phyloP scores from a whole-genome alignment of 2,888 invertebrate genomes.

The Dascillus cervinus region DNA sequence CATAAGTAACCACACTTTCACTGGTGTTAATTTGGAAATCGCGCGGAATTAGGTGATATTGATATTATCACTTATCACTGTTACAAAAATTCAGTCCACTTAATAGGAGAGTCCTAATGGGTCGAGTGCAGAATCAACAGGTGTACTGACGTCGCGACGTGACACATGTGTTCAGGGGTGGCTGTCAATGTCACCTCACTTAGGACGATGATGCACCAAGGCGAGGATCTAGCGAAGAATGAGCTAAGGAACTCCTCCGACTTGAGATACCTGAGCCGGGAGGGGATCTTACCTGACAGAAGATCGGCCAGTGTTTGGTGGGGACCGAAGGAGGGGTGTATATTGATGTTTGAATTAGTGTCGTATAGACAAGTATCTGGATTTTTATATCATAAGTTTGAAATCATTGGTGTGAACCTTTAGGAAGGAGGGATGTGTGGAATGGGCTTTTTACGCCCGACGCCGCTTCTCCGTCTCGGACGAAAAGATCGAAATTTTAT shows the following conservation, averaged over 20 bases:
- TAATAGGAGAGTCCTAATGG: conserved; percentile 17
- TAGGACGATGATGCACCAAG: conserved; percentile 18
- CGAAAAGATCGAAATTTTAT: conserved; percentile 7
- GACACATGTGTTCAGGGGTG: conserved; percentile 1
- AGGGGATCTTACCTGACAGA: conserved; percentile 37
- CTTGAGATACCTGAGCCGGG: conserved; percentile 33
- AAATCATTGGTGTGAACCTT: conserved; percentile 35
- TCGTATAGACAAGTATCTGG: conserved; percentile 35
- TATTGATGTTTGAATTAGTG: conserved; percentile 42
- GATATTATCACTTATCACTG: conserved; percentile 28
- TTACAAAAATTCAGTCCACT: conserved; percentile 20
- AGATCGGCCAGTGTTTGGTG: conserved; percentile 23
- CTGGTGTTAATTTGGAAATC: conserved; percentile 37
- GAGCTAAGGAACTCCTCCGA: conserved; percentile 37
- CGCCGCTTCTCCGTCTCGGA: conserved; percentile 10
- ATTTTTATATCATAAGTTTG: conserved; percentile 35
- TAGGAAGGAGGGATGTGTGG: conserved; percentile 28
- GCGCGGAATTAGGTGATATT: conserved; percentile 25
- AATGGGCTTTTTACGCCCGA: conserved; percentile 18
- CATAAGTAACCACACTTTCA: conserved; percentile 32
- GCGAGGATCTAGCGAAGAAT: conserved; percentile 34
- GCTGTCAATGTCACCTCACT: conserved; percentile 14
- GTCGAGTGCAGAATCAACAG: too few species aligned
- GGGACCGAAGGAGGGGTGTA: conserved; percentile 33
- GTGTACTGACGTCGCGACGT: too few species aligned